Base-by-base conservation (phyloP, 2,888 invertebrate species). In the Caenorhabditis angaria region DNA sequence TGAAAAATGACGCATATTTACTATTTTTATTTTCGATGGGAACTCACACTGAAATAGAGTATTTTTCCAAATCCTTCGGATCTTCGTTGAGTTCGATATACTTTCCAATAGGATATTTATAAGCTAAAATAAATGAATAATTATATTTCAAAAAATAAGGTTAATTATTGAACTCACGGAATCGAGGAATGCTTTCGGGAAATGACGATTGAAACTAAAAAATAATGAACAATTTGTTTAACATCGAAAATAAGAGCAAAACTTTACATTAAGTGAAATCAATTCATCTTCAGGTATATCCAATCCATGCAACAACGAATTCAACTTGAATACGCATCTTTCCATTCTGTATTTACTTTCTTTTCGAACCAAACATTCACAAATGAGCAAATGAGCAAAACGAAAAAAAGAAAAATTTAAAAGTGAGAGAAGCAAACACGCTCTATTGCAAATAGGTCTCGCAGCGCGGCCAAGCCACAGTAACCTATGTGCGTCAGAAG, bases 401-500 rank as follows among this genome's bases (percentile, higher is more conserved):
- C 10, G 27, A 54, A 12, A 27, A 6, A 27, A 24, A 54, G 14
- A 14, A 8, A 54, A 27, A 54, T 10, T 22, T 2, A 8, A 24
- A 24, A 51, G 22, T 24, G 28, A 14, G 18, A n/a, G 6, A 32
- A 18, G 29, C 18, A 71, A 65, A 14, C 20, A 57, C 66, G 72
- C 72, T 58, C 72, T 29, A 61, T 6, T 27, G 67, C 54, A 10
- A 25, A 56, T 28, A 22, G 72, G 72, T 72, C 72, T 72, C 72
- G 64, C 57, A 35, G 47, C 72, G 72, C 60, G 5, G 12, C 18
- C 14, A 35, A 1, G 24, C 29, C 54, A 72, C 72, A 60, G 67
- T 67, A 72, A 18, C n/a, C 25, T 41, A n/a, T 24, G 20, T 6
- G 20, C 58, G 29, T 61, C 56, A 24, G 4, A 55, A 29, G 18